These are phyloP conservation scores for Drosophila athabasca DNA, from an alignment of 1,140 invertebrate genomes.

Conservation along the genomic window DNA sequence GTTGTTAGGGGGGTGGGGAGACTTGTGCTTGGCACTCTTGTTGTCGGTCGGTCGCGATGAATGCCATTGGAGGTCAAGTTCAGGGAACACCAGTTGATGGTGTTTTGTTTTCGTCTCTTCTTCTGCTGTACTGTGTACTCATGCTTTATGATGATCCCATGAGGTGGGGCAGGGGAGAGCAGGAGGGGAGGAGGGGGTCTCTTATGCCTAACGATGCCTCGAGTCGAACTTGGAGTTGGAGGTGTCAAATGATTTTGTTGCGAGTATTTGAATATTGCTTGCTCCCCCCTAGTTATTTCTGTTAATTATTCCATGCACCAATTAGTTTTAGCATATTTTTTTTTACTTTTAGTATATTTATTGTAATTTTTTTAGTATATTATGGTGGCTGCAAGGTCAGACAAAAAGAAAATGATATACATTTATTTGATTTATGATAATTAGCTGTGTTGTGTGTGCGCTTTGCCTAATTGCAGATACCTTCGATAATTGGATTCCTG, in stretches of 20 bases:
- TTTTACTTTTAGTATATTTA: background rate
- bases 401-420: slow-evolving; percentile 19
- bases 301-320: background rate
- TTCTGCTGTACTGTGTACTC: slow-evolving; percentile 10
- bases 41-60: slow-evolving; percentile 15
- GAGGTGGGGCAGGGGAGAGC: no score
- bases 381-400: no score
- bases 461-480: slow-evolving; percentile 71
- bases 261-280: slow-evolving; percentile 14
- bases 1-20: no score
- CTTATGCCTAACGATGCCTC: no score
- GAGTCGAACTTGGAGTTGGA: background rate
- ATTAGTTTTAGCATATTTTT: background rate
- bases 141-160: background rate
- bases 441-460: slow-evolving; percentile 36
- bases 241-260: slow-evolving; percentile 21
- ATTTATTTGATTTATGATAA: slow-evolving; percentile 73
- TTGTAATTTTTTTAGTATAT: background rate
- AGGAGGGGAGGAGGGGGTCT: no score
- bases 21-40: background rate
- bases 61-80: slow-evolving; percentile 68
- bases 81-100: slow-evolving; percentile 61
- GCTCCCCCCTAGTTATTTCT: background rate
- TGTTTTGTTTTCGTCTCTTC: slow-evolving; percentile 18
- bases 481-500: slow-evolving; percentile 76